These are phyloP conservation scores for Crax fasciolata DNA, from an alignment of 2,797 vertebrate genomes.

Conservation along the genomic window DNA sequence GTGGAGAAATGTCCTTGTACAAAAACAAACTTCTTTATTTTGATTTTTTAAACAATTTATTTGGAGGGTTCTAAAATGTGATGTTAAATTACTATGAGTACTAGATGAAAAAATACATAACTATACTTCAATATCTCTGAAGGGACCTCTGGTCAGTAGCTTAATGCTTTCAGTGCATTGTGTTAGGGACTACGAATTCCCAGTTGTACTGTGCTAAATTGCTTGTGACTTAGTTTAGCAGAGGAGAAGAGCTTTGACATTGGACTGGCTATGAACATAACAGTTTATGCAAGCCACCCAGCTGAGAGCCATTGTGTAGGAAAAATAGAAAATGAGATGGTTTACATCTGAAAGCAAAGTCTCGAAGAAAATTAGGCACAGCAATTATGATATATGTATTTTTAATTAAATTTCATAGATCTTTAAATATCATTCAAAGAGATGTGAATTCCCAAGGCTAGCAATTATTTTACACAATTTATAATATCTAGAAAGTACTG, in stretches of 20 bases:
- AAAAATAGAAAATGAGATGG: neutral
- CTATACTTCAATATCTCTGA: neutral
- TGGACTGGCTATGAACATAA: neutral
- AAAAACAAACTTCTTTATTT: rapidly evolving
- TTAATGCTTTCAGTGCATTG: neutral
- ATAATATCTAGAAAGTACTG: neutral
- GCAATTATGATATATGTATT: slow-evolving; percentile 26
- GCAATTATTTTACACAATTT: slow-evolving; percentile 26
- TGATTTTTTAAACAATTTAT: neutral
- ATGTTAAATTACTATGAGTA: neutral
- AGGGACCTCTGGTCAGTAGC: neutral
- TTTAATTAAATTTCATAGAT: slow-evolving; percentile 60
- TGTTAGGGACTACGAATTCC: slow-evolving; percentile 13
- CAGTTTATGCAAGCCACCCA: neutral
- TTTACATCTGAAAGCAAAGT: neutral
- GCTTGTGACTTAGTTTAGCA: neutral
- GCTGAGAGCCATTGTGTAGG: neutral
- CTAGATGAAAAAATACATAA: neutral
- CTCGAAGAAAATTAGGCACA: neutral
- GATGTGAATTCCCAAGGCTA: slow-evolving; percentile 48
- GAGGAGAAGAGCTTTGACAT: neutral
- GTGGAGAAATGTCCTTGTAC: rapidly evolving
- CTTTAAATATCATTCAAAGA: slow-evolving; percentile 39
- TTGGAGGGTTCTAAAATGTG: neutral
- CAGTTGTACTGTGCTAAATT: neutral